phyloP scores from a whole-genome alignment of 2,888 invertebrate genomes.

The Epinotia demarniana region DNA sequence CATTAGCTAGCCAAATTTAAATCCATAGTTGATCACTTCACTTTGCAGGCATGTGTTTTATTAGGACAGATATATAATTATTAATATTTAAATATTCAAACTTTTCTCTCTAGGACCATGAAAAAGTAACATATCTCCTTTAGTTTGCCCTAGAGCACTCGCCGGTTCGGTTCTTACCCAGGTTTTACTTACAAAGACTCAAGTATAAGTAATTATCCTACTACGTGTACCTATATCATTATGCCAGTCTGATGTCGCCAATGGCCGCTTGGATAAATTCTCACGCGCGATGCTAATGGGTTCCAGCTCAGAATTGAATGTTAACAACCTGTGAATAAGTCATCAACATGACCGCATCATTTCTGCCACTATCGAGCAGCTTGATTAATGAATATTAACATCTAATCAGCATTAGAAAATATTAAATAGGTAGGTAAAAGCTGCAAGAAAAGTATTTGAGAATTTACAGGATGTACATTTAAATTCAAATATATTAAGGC shows the following conservation, averaged over 20 bases:
- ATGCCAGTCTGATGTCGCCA: conserved; percentile 4
- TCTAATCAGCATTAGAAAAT: background rate
- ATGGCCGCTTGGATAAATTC: conserved; percentile 11
- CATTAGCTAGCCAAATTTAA: background rate
- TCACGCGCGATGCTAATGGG: conserved; percentile 35
- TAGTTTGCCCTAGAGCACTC: too few species aligned
- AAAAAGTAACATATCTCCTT: background rate
- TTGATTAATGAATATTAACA: background rate
- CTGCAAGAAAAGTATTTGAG: background rate
- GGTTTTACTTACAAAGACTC: background rate
- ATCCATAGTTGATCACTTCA: background rate
- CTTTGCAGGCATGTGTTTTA: background rate
- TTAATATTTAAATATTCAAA: background rate
- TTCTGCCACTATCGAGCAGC: conserved; percentile 3
- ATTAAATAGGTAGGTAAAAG: background rate
- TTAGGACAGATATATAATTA: background rate
- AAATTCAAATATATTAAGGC: background rate
- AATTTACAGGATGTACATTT: background rate
- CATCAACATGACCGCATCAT: conserved; percentile 11
- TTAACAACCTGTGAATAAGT: conserved; percentile 27
- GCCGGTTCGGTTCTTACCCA: too few species aligned
- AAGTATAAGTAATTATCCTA: background rate
- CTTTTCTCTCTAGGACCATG: background rate
- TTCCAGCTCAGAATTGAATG: conserved; percentile 30
- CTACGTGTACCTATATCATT: background rate